phyloP scores from a whole-genome alignment of 2,113 vertebrate species.

The Synchiropus splendidus region DNA sequence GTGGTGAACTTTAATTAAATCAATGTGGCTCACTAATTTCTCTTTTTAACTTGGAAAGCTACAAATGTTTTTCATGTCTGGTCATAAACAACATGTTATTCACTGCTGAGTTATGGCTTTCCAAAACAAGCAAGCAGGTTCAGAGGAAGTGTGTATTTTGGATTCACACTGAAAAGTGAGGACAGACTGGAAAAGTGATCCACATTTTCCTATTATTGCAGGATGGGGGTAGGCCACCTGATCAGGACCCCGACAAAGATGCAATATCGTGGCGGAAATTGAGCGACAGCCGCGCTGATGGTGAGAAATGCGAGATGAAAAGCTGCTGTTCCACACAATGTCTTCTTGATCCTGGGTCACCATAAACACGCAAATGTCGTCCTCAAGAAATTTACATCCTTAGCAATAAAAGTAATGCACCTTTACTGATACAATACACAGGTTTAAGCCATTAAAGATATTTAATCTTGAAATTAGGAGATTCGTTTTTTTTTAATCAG shows the following conservation, averaged over 20 bases:
- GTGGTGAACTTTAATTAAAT: no score
- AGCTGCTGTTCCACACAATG: constrained; percentile 40
- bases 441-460: no score
- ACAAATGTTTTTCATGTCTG: no score
- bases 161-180: constrained; percentile 19
- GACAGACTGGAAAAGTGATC: constrained; percentile 48
- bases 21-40: no score
- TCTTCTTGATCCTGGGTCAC: constrained; percentile 33
- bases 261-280: constrained; percentile 42
- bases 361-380: background rate
- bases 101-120: background rate
- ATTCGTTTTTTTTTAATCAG: no score
- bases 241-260: constrained; percentile 11
- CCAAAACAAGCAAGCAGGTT: constrained; percentile 22
- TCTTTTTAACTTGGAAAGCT: no score
- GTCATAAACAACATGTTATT: no score
- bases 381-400: background rate
- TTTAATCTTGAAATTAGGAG: no score
- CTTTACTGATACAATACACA: background rate
- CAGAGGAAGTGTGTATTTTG: constrained; percentile 37
- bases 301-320: constrained; percentile 51
- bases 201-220: constrained; percentile 60
- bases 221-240: constrained; percentile 39
- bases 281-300: constrained; percentile 41
- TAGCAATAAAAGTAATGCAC: background rate